Evolutionary conservation across 2,113 vertebrate species (phyloP).

Genomic region (Anarrhichthys ocellatus): DNA sequence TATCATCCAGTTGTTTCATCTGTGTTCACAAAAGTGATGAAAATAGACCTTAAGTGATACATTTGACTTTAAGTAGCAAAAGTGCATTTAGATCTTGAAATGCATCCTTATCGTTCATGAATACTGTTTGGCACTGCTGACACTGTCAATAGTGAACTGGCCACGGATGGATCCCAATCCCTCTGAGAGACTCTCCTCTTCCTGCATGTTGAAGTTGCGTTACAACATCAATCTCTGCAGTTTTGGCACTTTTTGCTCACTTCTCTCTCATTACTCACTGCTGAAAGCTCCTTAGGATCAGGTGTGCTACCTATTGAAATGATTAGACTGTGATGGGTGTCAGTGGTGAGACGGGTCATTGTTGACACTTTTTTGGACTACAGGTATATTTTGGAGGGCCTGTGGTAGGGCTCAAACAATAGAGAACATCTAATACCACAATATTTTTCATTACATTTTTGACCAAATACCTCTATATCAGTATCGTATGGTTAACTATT

Average conservation of each 20-base stretch:
- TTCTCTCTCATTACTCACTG: background rate
- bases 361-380: background rate
- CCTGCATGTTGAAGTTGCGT: background rate
- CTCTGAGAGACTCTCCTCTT: background rate
- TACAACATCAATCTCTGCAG: background rate
- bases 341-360: too few relatives aligned
- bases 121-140: background rate
- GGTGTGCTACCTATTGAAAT: background rate
- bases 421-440: background rate
- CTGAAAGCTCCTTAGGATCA: slow-evolving; percentile 17
- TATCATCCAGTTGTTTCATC: background rate
- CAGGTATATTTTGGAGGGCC: background rate
- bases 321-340: background rate
- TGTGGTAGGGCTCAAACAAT: background rate
- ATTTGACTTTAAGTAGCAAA: background rate
- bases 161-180: background rate
- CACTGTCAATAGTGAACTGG: background rate
- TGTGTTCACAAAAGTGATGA: background rate
- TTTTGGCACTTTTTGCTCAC: background rate
- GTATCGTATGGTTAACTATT: too few relatives aligned
- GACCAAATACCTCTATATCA: too few relatives aligned
- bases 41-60: background rate
- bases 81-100: background rate
- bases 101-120: background rate
- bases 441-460: too few relatives aligned